phyloP scores from a whole-genome alignment of 2,797 vertebrate species.

The Enoplosus armatus region DNA sequence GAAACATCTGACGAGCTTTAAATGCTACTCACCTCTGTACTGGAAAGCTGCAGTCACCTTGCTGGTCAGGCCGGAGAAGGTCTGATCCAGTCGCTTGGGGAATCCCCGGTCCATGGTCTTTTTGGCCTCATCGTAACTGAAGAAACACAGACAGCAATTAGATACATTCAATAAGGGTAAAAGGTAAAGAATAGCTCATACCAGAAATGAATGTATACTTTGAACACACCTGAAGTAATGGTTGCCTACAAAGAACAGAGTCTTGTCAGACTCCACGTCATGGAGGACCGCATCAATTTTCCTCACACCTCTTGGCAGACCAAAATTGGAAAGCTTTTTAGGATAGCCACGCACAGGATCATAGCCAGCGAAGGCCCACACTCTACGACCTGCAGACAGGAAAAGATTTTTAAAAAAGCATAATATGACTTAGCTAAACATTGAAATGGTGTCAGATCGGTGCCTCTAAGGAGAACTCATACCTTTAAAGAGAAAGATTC shows the following conservation, averaged over 20 bases:
- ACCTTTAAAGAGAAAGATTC: slow-evolving; percentile 90
- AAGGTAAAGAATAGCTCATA: background rate
- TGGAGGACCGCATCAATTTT: slow-evolving; percentile 87
- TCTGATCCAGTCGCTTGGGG: slow-evolving; percentile 73
- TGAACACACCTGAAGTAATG: slow-evolving; percentile 86
- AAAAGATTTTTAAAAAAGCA: background rate
- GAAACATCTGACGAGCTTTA: background rate
- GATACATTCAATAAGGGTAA: background rate
- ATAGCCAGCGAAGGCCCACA: slow-evolving; percentile 85
- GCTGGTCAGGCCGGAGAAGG: slow-evolving; percentile 80
- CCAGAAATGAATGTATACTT: background rate
- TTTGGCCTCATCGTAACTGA: slow-evolving; percentile 87
- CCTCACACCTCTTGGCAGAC: slow-evolving; percentile 82
- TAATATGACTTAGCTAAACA: background rate
- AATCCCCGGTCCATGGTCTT: slow-evolving; percentile 83
- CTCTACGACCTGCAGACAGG: slow-evolving; percentile 55
- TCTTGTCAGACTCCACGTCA: slow-evolving; percentile 81
- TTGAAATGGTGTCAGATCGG: background rate
- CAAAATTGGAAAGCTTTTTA: slow-evolving; percentile 80
- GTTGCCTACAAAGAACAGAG: slow-evolving; percentile 85
- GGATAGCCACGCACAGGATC: slow-evolving; percentile 82
- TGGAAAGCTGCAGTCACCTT: slow-evolving; percentile 87
- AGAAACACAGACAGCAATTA: slow-evolving; percentile 7
- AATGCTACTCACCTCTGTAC: slow-evolving; percentile 78
- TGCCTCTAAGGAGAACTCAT: background rate